phyloP scores from a whole-genome alignment of 2,797 vertebrate species.

The Gila robusta region DNA sequence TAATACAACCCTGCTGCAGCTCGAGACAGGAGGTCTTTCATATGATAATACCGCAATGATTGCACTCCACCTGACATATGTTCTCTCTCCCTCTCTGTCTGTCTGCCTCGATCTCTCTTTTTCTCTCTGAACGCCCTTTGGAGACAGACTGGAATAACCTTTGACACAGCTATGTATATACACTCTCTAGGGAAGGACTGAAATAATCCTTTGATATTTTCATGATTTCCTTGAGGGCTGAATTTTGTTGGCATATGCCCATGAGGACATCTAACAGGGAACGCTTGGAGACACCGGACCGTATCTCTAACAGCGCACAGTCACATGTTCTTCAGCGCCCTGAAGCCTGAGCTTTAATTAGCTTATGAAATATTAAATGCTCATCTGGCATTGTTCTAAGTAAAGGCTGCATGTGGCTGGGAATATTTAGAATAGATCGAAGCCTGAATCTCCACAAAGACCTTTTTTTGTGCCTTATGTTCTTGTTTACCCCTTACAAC shows the following conservation, averaged over 20 bases:
- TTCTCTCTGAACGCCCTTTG: constrained; percentile 31
- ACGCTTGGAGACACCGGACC: constrained; percentile 13
- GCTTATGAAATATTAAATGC: constrained; percentile 64
- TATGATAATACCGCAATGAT: constrained; percentile 55
- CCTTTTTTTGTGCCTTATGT: constrained; percentile 60
- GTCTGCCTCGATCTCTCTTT: constrained; percentile 21
- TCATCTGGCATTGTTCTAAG: constrained; percentile 61
- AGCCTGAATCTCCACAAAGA: constrained; percentile 63
- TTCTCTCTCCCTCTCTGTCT: constrained; percentile 18
- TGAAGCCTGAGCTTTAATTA: constrained; percentile 61
- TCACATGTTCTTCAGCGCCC: constrained; percentile 12
- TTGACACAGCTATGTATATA: constrained; percentile 24
- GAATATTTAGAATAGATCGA: constrained; percentile 44
- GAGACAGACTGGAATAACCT: constrained; percentile 34
- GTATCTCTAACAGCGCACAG: constrained; percentile 27
- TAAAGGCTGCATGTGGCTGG: constrained; percentile 32
- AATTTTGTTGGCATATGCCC: constrained; percentile 20
- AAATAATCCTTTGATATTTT: constrained; percentile 52
- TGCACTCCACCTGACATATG: constrained; percentile 47
- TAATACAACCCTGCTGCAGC: constrained; percentile 40
- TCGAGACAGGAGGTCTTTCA: constrained; percentile 48
- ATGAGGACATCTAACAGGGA: constrained; percentile 32
- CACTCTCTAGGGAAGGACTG: constrained; percentile 21
- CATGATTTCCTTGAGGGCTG: constrained; percentile 36
- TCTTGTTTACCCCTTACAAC: not conserved